Evolutionary conservation across 2,888 invertebrate species (phyloP), one percentile per base, ranked within the genome.

Genomic region (Limnephilus rhombicus): DNA sequence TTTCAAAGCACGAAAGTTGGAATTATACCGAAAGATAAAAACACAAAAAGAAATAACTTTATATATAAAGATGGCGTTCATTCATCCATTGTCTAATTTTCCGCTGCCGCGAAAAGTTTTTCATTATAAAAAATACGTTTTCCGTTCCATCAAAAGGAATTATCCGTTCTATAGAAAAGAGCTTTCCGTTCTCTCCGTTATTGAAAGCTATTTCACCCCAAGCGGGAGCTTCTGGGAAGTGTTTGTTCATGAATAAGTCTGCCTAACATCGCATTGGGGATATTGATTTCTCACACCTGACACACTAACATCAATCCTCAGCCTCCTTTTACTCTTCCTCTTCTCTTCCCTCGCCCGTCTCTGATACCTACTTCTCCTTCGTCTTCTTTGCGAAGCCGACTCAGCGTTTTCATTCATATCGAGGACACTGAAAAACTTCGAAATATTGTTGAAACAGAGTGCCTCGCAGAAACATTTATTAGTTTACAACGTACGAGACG

Each of bases 301-400:
- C 90, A 90, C 90, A 90, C 90, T 90, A 90, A 90, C 90, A 90
- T 85, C 90, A 90, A 90, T 90, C 49, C 82, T 29, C 80, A 89
- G 88, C 80, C 88, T 80, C 68, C 68, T 68, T 24, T 68, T 68
- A 24, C 24, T 18, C 53, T 53, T 5, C 53, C 15, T 68, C 24
- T 68, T 68, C 68, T 68, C n/a, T 24, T 68, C 24, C 24, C n/a
- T n/a, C 68, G 2, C 68, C 68, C 68, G 24, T 24, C 24, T 68
- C 24, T 68, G 24, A 49, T 49, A 49, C 49, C 49, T 45, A 11
- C 45, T 15, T 86, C 86, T 29, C 80, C 68, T 34, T 18, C 88
- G 29, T 37, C 31, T 29, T 88, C 90, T 82, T 90, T 53, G 24
- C 81, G 41, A 82, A 29, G 82, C 45, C 34, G 45, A 82, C 49